Percentiles rank a stretch among this genome's conserved stretches.
These are phyloP conservation scores for Ganaspis sp. DNA, from an alignment of 1,140 invertebrate genomes.

Conservation along the genomic window DNA sequence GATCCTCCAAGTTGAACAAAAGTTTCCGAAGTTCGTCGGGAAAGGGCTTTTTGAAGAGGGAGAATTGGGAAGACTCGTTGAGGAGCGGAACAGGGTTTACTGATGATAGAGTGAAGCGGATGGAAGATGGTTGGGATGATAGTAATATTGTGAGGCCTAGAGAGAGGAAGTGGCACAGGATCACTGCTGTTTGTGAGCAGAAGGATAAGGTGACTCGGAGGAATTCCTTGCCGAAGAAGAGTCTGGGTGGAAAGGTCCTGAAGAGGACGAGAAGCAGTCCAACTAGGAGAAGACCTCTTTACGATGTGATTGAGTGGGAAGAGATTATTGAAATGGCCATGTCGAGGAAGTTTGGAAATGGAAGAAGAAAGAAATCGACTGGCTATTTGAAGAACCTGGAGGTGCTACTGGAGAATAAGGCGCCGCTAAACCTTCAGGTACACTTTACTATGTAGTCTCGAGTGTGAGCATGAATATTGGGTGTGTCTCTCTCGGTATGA, in stretches of 20 bases:
- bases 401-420: slow-evolving; percentile 61
- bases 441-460: slow-evolving; percentile 41
- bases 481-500: slow-evolving; percentile 59
- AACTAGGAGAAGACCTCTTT: slow-evolving; percentile 57
- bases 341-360: slow-evolving; percentile 69
- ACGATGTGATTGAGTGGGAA: slow-evolving; percentile 74
- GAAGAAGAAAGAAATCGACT: slow-evolving; percentile 45
- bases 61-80: slow-evolving; percentile 72
- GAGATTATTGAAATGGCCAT: slow-evolving; percentile 78
- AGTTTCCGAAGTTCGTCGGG: background rate
- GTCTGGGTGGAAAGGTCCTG: slow-evolving; percentile 33
- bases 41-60: slow-evolving; percentile 66
- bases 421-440: slow-evolving; percentile 58
- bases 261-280: slow-evolving; percentile 45
- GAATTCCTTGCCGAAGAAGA: slow-evolving; percentile 52
- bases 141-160: slow-evolving; percentile 64
- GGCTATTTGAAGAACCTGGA: slow-evolving; percentile 70
- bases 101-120: slow-evolving; percentile 62
- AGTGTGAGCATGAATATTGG: slow-evolving; percentile 50
- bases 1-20: background rate
- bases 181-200: slow-evolving; percentile 64
- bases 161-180: slow-evolving; percentile 68
- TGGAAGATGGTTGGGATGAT: slow-evolving; percentile 72
- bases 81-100: slow-evolving; percentile 51
- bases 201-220: slow-evolving; percentile 38